Conservation (phyloP, 1,140 invertebrate genomes). For the Drosophila bocki region DNA sequence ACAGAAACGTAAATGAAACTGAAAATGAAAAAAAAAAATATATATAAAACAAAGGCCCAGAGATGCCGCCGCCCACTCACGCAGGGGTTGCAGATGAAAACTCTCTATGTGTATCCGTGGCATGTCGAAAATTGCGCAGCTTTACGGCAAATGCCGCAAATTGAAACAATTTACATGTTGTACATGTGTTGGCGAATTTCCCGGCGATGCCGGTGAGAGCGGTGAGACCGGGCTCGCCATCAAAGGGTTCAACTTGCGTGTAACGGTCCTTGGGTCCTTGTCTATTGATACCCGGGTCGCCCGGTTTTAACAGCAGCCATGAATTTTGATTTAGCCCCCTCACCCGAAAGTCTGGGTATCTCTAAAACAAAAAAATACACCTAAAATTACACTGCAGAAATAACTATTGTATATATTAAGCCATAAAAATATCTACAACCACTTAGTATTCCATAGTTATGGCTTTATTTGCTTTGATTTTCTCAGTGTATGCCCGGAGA, state of each 20-base stretch:
- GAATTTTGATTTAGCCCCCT: conserved; percentile 80
- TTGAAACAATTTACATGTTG: conserved; percentile 84
- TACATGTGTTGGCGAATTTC: conserved; percentile 64
- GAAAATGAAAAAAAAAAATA: conserved; percentile 28
- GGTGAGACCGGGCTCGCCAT: conserved; percentile 44
- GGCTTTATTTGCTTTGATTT: not conserved
- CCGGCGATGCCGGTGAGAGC: not conserved
- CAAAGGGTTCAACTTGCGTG: conserved; percentile 80
- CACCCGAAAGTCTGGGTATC: conserved; percentile 1
- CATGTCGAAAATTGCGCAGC: conserved; percentile 81
- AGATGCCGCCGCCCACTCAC: conserved; percentile 24
- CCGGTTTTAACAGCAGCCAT: conserved; percentile 68
- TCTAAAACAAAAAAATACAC: conserved; percentile 15
- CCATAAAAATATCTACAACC: too few relatives aligned
- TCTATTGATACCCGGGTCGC: conserved; percentile 72
- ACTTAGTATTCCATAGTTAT: too few relatives aligned
- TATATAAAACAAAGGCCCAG: conserved; percentile 22
- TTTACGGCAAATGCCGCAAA: conserved; percentile 82
- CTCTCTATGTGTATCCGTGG: conserved; percentile 61
- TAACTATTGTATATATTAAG: too few relatives aligned
- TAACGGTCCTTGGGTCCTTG: conserved; percentile 52
- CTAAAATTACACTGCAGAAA: not conserved
- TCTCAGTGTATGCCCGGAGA: conserved; percentile 16
- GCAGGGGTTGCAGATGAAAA: conserved; percentile 27
- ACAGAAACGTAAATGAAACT: not conserved